A percentile compares a stretch with the other conserved stretches of the same genome.
phyloP scores from a whole-genome alignment of 2,797 vertebrate genomes.

The Pangasius sanitwongsei region DNA sequence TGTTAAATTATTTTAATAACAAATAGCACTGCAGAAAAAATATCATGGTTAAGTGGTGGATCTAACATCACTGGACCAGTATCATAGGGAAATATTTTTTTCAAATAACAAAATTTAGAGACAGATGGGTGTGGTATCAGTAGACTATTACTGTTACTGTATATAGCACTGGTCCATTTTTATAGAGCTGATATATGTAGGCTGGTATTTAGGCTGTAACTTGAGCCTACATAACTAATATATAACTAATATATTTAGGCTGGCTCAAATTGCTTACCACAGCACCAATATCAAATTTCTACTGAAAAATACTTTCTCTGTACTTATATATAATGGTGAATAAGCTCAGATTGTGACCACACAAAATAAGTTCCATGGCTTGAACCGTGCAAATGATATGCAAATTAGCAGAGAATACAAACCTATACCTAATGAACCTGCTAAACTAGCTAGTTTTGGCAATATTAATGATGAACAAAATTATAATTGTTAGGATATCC shows the following conservation, averaged over 20 bases:
- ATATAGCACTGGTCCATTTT: neutral
- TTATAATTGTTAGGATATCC: neutral
- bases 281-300: neutral
- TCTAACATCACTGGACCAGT: neutral
- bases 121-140: too few relatives aligned
- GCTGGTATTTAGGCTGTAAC: neutral
- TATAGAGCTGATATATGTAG: neutral
- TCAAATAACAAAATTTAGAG: neutral
- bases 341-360: too few relatives aligned
- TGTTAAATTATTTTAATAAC: neutral
- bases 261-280: neutral
- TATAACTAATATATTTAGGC: neutral
- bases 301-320: neutral
- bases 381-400: neutral
- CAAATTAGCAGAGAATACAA: neutral
- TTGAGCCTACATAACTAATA: too few relatives aligned
- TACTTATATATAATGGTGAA: neutral
- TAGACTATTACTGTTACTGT: neutral
- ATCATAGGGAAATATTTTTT: neutral
- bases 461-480: neutral
- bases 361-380: neutral
- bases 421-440: neutral
- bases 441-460: neutral
- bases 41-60: neutral
- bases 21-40: neutral